Conservation (phyloP, 2,797 vertebrate species). For the Euphonia xanthogaster region DNA sequence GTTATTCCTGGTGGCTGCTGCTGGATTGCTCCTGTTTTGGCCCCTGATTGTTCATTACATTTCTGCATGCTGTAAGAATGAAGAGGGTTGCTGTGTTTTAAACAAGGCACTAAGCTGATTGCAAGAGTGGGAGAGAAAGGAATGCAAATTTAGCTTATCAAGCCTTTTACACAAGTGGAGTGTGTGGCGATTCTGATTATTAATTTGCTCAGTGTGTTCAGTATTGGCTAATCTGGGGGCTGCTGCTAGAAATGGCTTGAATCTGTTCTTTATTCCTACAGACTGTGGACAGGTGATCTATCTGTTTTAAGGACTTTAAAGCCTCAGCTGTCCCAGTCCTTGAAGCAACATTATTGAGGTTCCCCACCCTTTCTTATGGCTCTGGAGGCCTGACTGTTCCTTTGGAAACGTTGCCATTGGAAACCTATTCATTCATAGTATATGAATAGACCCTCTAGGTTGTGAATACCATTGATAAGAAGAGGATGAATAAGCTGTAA, state of each 20-base stretch:
- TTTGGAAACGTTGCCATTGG: slow-evolving; percentile 71
- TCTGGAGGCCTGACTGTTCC: slow-evolving; percentile 35
- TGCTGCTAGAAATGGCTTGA: not conserved
- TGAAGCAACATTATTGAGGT: slow-evolving; percentile 27
- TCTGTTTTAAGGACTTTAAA: slow-evolving; percentile 40
- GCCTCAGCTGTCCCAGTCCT: not conserved
- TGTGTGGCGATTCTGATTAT: not conserved
- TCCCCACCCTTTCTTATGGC: slow-evolving; percentile 47
- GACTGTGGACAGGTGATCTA: not conserved
- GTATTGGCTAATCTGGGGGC: not conserved
- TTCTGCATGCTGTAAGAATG: slow-evolving; percentile 54
- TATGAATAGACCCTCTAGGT: slow-evolving; percentile 67
- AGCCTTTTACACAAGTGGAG: slow-evolving; percentile 26
- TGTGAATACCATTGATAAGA: slow-evolving; percentile 61
- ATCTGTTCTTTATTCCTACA: not conserved
- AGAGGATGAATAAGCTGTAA: slow-evolving; percentile 24
- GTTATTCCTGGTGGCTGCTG: slow-evolving; percentile 49
- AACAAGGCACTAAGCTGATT: slow-evolving; percentile 56
- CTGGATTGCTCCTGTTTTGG: not conserved
- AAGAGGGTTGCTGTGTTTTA: slow-evolving; percentile 47
- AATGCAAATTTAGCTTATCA: slow-evolving; percentile 28
- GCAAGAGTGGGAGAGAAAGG: slow-evolving; percentile 54
- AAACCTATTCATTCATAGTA: slow-evolving; percentile 77
- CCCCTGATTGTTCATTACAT: not conserved
- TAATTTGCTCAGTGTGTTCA: slow-evolving; percentile 24